Evolutionary conservation across 2,113 vertebrate species (phyloP), one percentile per base, ranked within the genome.

Genomic region (Gymnocephalus cernua): DNA sequence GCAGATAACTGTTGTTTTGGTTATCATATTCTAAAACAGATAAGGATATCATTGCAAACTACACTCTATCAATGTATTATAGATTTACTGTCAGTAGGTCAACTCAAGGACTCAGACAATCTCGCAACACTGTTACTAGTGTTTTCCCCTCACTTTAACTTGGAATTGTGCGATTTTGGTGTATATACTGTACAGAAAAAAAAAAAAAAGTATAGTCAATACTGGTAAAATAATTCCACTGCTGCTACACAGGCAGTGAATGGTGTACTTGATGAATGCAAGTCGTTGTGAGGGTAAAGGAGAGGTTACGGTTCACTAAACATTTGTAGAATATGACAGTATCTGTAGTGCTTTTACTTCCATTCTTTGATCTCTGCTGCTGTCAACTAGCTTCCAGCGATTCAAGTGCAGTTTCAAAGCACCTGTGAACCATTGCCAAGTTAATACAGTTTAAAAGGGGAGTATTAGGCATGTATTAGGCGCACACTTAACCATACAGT

Each of bases 321-420:
- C 86, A 91, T 94, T 91, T 89, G 91, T 90, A 85, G 86, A 92
- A 71, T 80, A 93, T 91, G 90, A 91, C 93, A 89, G 91, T 87
- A 84, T 92, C 90, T 91, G 77, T 84, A 82, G 85, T 82, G 91
- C 89, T 92, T 91, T 83, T 70, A 86, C 80, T 79, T 81, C 82
- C 62, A 70, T 66, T 84, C 93, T 94, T 92, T 93, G 90, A 95
- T 94, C 90, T 91, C 74, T 73, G 67, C 86, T 80, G 89, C 88
- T 92, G 92, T 89, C 92, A 91, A 80, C 73, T 73, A 78, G 83
- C 74, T 92, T 77, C 84, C 76, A 79, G 84, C 87, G 86, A 89
- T 89, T 93, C 76, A 50, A 85, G 73, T 76, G 88, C 64, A 89
- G 77, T 88, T 87, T 79, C 70, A 56, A 80, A 86, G 82, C 81